Percentiles rank a stretch among this genome's conserved stretches.
phyloP scores from a whole-genome alignment of 2,113 vertebrate genomes.

The Ammodytes dubius region DNA sequence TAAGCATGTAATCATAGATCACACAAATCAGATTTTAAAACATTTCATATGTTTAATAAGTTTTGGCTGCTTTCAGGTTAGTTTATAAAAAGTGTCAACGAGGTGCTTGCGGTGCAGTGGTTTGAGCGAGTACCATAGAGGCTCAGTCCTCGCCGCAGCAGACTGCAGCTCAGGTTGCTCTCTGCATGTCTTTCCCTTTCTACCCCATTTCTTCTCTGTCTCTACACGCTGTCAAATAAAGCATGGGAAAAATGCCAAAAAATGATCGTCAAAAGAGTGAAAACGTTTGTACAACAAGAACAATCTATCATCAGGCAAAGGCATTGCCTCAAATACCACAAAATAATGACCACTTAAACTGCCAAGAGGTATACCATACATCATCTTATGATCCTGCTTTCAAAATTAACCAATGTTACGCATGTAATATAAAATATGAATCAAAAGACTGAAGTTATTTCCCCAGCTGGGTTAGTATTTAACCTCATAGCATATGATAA shows the following conservation, averaged over 20 bases:
- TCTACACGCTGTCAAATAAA: too few relatives aligned
- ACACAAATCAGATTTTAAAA: slow-evolving; percentile 21
- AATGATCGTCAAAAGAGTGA: not conserved
- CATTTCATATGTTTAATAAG: slow-evolving; percentile 7
- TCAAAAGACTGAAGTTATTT: slow-evolving; percentile 23
- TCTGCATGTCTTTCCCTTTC: too few relatives aligned
- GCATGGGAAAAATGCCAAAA: too few relatives aligned
- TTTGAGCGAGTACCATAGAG: too few relatives aligned
- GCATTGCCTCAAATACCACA: slow-evolving; percentile 15
- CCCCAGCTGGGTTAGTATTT: not conserved
- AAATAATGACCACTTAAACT: slow-evolving; percentile 13
- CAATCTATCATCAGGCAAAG: slow-evolving; percentile 16
- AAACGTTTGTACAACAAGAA: slow-evolving; percentile 38
- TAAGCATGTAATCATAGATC: slow-evolving; percentile 10
- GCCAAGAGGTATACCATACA: slow-evolving; percentile 8
- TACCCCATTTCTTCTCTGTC: too few relatives aligned
- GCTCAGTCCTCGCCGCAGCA: too few relatives aligned
- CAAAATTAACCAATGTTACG: slow-evolving; percentile 34
- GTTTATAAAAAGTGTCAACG: not conserved
- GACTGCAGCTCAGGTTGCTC: too few relatives aligned
- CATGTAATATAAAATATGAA: slow-evolving; percentile 18
- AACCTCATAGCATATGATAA: not conserved
- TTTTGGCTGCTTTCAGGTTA: slow-evolving; percentile 17
- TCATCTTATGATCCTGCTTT: slow-evolving; percentile 4
- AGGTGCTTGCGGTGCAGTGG: too few relatives aligned